Base-by-base conservation (phyloP, 2,113 vertebrate genomes). In the Anguilla japonica region DNA sequence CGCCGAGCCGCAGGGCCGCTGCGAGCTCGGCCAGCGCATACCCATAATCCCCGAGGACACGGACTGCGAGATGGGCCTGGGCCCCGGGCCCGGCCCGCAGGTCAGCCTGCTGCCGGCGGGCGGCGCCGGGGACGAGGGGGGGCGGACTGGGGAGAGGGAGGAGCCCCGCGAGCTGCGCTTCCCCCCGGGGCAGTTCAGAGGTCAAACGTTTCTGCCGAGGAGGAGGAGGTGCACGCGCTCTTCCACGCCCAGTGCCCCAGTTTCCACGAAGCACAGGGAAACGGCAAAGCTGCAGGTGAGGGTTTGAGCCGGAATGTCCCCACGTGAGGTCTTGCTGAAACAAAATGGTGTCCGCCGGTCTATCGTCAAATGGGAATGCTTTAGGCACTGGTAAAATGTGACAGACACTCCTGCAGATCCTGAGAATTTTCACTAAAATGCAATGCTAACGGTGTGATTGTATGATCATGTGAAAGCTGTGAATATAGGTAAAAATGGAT, bases 31-130 rank as follows among this genome's bases (percentile, higher is more conserved):
- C 87, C 97, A 97, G 92, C 96, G 97, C 85, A 97, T 99, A 94
- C 95, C 98, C 94, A 98, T 99, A 92, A 99, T 99, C 95, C 97
- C 98, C 0, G 98, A 99, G 94, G 98, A 99, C 94, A 96, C 95
- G 84, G 97, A 97, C 91, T 96, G 95, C 81, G 97, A 98, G 88
- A 60, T 93, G 88, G 96, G 95, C 78, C 84, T 86, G 53, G 93
- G 89, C 91, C 88, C 89, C 18, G 92, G 89, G 92, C 88, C 89
- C 16, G 92, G 89, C 92, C 91, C 91, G 82, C 95, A 91, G 8
- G 94, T 89, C 88, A 93, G 91, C 81, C 89, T 94, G 39, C 82
- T 94, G 85, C 89, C 92, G 16, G 83, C 92, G 88, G 88, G 91
- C 91, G 90, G 90, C 90, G 83, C 83, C 50, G 90, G 89, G 91